phyloP scores from a whole-genome alignment of 1,140 invertebrate genomes.

The Ceratosolen fusciceps region DNA sequence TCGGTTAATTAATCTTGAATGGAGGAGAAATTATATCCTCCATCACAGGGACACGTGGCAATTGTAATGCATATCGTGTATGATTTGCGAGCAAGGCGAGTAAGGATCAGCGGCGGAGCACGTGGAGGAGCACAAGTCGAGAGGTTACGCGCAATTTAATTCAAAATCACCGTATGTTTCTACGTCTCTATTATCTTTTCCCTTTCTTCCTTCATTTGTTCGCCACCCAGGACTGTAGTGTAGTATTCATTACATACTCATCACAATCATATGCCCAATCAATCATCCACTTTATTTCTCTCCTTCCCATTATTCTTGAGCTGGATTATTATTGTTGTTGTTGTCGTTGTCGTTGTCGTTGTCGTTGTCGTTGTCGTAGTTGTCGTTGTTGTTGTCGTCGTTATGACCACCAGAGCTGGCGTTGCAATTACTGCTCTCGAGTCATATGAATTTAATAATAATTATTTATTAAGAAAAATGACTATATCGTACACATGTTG shows the following conservation, averaged over 20 bases:
- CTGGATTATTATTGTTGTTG: too few relatives aligned
- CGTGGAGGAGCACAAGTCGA: not conserved
- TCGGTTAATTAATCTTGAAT: slow-evolving; percentile 57
- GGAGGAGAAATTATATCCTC: slow-evolving; percentile 36
- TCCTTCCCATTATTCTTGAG: too few relatives aligned
- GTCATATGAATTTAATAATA: not conserved
- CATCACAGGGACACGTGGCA: slow-evolving; percentile 31
- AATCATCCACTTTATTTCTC: not conserved
- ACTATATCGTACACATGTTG: not conserved
- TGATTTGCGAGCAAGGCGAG: slow-evolving; percentile 10
- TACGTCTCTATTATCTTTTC: not conserved
- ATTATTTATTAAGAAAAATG: not conserved
- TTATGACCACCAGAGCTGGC: not conserved
- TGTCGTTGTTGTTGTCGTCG: not conserved
- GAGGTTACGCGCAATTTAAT: slow-evolving; percentile 46
- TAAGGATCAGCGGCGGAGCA: slow-evolving; percentile 18
- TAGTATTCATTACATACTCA: slow-evolving; percentile 20
- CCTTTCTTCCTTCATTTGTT: slow-evolving; percentile 43
- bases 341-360: not conserved
- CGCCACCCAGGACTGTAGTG: slow-evolving; percentile 36
- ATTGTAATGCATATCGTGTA: slow-evolving; percentile 25
- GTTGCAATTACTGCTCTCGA: not conserved
- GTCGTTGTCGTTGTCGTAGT: not conserved
- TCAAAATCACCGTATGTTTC: slow-evolving; percentile 11
- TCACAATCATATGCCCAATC: not conserved